These are phyloP conservation scores for Megaceryle maxima DNA, from an alignment of 2,113 vertebrate species.

Conservation along the genomic window DNA sequence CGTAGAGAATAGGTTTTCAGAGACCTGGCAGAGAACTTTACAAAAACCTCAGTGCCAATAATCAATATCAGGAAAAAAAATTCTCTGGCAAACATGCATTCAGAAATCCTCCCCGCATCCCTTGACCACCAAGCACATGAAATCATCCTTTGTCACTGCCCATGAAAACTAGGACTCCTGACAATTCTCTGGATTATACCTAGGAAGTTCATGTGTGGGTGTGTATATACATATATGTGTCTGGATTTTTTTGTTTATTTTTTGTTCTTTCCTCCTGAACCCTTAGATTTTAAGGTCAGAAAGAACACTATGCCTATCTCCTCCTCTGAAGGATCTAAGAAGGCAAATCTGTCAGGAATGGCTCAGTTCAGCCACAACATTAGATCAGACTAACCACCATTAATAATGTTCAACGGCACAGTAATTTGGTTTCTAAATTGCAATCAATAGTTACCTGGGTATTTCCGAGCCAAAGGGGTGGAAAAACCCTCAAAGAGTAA, in stretches of 20 bases:
- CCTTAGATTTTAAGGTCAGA: background rate
- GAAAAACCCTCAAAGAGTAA: background rate
- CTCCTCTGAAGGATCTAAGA: background rate
- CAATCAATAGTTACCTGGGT: background rate
- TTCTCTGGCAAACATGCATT: background rate
- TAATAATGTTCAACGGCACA: background rate
- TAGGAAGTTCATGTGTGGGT: background rate
- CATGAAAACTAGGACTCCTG: background rate
- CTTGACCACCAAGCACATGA: background rate
- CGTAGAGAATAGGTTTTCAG: background rate
- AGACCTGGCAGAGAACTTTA: background rate
- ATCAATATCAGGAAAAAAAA: background rate
- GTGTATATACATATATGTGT: background rate
- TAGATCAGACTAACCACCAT: no score
- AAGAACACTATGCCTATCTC: background rate
- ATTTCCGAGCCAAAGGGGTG: background rate
- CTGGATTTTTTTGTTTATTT: background rate
- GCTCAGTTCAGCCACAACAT: background rate
- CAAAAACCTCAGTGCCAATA: background rate
- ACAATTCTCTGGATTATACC: background rate
- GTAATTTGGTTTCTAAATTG: background rate
- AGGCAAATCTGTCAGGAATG: background rate
- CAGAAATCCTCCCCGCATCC: background rate
- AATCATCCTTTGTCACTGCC: background rate
- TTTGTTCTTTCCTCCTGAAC: no score